These are phyloP conservation scores for Acanthurus leucopareius DNA, from an alignment of 2,797 vertebrate species.

Conservation along the genomic window DNA sequence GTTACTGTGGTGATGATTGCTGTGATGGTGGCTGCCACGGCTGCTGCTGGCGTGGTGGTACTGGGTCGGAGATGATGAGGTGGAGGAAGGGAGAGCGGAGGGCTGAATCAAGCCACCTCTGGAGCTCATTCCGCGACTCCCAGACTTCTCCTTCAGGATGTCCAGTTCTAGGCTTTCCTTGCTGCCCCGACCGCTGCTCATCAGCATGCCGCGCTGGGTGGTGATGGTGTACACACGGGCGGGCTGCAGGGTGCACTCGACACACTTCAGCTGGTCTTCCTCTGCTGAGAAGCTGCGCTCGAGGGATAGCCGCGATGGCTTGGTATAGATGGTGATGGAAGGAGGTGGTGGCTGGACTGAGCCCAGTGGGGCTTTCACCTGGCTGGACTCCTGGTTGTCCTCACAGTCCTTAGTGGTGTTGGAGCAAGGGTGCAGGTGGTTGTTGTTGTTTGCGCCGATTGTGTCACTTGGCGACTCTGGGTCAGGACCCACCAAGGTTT, in stretches of 20 bases:
- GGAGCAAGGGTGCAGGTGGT: conserved; percentile 65
- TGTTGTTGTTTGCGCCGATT: conserved; percentile 73
- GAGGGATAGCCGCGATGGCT: conserved; percentile 89
- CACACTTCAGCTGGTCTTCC: conserved; percentile 90
- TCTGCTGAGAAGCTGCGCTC: conserved; percentile 87
- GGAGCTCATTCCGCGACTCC: conserved; percentile 70
- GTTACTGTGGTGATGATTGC: conserved; percentile 72
- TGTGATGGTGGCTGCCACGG: conserved; percentile 57
- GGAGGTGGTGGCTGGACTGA: conserved; percentile 84
- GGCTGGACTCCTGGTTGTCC: conserved; percentile 59
- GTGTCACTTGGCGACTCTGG: conserved; percentile 87
- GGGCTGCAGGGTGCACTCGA: conserved; percentile 88
- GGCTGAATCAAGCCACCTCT: conserved; percentile 72
- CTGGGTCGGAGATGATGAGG: conserved; percentile 83
- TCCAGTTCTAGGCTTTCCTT: conserved; percentile 95
- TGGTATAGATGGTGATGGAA: conserved; percentile 87
- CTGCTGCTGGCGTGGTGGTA: conserved; percentile 69
- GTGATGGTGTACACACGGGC: conserved; percentile 96
- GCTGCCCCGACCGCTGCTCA: conserved; percentile 84
- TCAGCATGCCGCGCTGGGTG: conserved; percentile 91
- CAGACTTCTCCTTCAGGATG: conserved; percentile 89
- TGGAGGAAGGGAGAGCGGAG: conserved; percentile 77
- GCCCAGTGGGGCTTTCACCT: conserved; percentile 73
- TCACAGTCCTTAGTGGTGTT: conserved; percentile 80
- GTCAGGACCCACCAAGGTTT: conserved; percentile 91